phyloP scores from a whole-genome alignment of 1,140 invertebrate genomes.

The Plutomurus gul region DNA sequence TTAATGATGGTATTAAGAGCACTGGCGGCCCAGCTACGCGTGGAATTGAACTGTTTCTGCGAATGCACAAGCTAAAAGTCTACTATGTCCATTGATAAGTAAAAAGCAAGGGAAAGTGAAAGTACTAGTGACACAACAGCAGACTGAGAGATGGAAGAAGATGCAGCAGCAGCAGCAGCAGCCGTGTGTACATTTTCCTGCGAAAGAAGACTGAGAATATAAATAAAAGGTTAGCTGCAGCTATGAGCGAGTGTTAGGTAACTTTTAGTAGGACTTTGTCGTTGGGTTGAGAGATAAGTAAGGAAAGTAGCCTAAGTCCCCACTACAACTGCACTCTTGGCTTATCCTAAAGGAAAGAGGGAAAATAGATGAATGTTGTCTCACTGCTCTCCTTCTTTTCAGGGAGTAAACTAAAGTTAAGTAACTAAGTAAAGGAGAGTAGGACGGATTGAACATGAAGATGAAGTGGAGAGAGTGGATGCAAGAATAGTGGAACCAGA shows the following conservation, averaged over 20 bases:
- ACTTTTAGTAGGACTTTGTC: slow-evolving; percentile 4
- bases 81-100: background rate
- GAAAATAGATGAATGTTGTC: slow-evolving; percentile 18
- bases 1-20: background rate
- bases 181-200: background rate
- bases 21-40: background rate
- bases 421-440: background rate
- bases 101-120: background rate
- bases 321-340: background rate
- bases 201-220: background rate
- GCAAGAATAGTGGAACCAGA: background rate
- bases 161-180: background rate
- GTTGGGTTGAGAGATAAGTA: background rate
- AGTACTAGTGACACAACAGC: background rate
- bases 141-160: background rate
- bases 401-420: background rate
- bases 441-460: background rate
- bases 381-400: background rate
- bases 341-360: background rate
- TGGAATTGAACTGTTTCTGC: background rate
- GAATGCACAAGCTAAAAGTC: background rate
- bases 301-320: slow-evolving; percentile 13
- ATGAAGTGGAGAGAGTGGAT: background rate
- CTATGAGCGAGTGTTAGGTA: background rate
- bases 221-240: too few species aligned